These are phyloP conservation scores for Drosophila sproati DNA, from an alignment of 1,140 invertebrate species.

Conservation along the genomic window DNA sequence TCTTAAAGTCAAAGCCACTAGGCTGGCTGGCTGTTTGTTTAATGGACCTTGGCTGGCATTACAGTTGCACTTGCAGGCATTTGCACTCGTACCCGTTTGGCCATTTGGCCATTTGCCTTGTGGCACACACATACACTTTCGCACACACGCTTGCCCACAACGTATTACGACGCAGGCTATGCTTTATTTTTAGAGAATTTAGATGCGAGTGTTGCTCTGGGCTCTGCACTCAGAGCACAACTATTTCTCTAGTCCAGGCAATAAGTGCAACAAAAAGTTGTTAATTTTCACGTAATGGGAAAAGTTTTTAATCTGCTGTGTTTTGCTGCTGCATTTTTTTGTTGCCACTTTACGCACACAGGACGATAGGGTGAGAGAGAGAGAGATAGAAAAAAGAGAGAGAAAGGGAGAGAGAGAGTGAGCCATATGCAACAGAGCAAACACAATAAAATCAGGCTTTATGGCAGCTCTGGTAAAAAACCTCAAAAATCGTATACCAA, in stretches of 20 bases:
- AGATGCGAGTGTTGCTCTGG: constrained; percentile 36
- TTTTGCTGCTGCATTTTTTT: constrained; percentile 29
- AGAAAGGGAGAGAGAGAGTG: not conserved
- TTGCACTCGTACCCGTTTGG: constrained; percentile 32
- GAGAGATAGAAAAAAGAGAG: no score
- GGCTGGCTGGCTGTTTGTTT: constrained; percentile 33
- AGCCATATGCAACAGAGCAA: constrained; percentile 38
- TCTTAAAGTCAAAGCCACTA: not conserved
- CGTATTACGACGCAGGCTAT: constrained; percentile 17
- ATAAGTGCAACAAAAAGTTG: constrained; percentile 60
- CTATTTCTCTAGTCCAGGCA: constrained; percentile 53
- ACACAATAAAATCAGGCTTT: constrained; percentile 75
- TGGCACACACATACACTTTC: constrained; percentile 3
- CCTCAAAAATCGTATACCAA: constrained; percentile 56
- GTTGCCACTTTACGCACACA: constrained; percentile 8
- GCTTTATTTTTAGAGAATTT: constrained; percentile 67
- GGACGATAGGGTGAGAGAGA: not conserved
- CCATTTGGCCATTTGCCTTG: not conserved
- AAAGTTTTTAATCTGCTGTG: constrained; percentile 75
- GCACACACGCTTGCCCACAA: not conserved
- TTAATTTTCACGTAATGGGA: constrained; percentile 80
- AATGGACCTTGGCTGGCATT: constrained; percentile 53
- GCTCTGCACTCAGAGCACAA: constrained; percentile 51
- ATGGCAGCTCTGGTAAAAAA: constrained; percentile 60
- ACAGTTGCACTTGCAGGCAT: constrained; percentile 28